Evolutionary conservation across 64 coral and sea anemone genomes (phyloP), one percentile per base, ranked within the genome.

Genomic region (Pachyseris speciosa): DNA sequence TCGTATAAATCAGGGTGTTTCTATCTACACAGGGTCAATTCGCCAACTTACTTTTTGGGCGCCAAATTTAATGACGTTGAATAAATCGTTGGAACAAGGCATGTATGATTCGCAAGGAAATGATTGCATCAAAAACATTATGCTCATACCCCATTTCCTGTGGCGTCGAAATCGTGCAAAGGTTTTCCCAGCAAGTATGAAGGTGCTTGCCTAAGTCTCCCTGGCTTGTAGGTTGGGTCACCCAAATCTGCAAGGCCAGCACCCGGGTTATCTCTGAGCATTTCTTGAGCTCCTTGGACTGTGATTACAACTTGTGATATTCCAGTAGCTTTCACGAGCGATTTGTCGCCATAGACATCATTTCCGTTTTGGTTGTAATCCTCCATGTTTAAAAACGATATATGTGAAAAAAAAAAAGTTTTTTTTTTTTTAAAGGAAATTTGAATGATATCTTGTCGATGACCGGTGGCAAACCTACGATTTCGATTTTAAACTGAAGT

Each of bases 141-240:
- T 57, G 17, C 22, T 37, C 77, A 59, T 72, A 91, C 88, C 19
- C 25, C 22, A 22, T 78, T 78, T 24, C 75, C 65, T 12, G 67
- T 84, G 19, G 89, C 89, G 77, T 92, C 89, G 68, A 84, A 92
- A 75, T 92, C 89, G 7, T 75, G 44, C 33, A 92, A 39, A 33
- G 89, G 89, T 45, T 67, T 80, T 60, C 89, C 89, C 25, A 92
- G 19, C 20, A 84, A 30, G 44, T 92, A 92, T 31, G 89, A 92
- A 13, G 89, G 89, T 6, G 83, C 78, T 61, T 57, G 74, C 47
- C 37, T 50, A 13, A 81, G 50, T 37, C 55, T 53, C 25, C 77
- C 77, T 40, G 22, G 34, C 26, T 55, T 81, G 8, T 61, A 63
- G 4, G 77, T 81, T 8, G 77, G 55, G 34, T 61, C 52, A 3